phyloP scores from a whole-genome alignment of 2,113 vertebrate species.

The Alethe castanea region DNA sequence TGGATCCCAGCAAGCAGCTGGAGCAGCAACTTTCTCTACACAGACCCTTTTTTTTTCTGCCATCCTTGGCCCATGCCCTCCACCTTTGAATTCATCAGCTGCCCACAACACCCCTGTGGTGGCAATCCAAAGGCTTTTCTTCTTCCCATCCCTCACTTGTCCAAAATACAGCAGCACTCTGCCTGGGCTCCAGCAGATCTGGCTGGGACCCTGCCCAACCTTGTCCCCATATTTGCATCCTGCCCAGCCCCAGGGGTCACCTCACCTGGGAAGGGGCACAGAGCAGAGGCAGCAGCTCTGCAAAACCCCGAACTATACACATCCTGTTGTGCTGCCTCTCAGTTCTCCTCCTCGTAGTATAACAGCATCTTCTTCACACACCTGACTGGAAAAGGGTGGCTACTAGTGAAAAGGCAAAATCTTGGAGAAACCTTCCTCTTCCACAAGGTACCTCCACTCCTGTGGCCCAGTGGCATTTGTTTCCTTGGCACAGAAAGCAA shows the following conservation, averaged over 20 bases:
- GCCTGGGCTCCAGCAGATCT: not conserved
- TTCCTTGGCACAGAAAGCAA: not conserved
- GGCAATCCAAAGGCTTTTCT: not conserved
- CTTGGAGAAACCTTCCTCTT: not conserved
- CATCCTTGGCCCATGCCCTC: not conserved
- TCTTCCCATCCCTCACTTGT: not conserved
- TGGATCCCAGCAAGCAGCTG: accelerated
- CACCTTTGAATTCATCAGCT: not conserved
- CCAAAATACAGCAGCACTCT: not conserved
- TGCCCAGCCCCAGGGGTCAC: not conserved
- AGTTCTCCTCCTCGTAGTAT: accelerated
- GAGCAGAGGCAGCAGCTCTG: not conserved
- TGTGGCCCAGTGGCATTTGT: not conserved
- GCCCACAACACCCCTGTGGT: accelerated
- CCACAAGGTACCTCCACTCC: accelerated
- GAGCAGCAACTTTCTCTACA: accelerated
- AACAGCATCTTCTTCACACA: not conserved
- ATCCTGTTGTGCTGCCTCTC: accelerated
- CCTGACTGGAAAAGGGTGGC: not conserved
- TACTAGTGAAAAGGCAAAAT: accelerated
- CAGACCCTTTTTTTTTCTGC: not conserved
- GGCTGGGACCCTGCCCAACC: not conserved
- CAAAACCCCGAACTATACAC: not conserved
- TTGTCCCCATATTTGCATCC: not conserved
- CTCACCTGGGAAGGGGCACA: accelerated